Evolutionary conservation across 1,140 invertebrate genomes (phyloP), one percentile per base, ranked within the genome.

Genomic region (Leptonema lineaticorne): DNA sequence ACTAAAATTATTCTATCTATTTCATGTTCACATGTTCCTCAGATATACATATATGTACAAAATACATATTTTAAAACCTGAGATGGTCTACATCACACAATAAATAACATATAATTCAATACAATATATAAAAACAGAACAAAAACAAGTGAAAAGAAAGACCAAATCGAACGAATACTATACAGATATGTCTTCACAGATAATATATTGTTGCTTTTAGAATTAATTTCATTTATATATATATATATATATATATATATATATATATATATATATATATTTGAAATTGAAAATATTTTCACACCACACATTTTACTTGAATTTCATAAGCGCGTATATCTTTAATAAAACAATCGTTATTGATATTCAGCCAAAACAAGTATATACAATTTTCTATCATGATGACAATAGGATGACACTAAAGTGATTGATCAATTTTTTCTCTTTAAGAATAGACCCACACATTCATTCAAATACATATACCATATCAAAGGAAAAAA

Each of bases 131-230:
- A 33, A 33, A 22, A 56, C 26, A 22, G 4, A 57, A 28, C 14
- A n/a, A 29, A 60, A 30, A 14, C 22, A 66, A 50, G 48, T 62
- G 59, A 73, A 68, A 63, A 56, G 53, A 68, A 63, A 68, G 62
- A n/a, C n/a, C n/a, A n/a, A n/a, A n/a, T n/a, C n/a, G n/a, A n/a
- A n/a, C n/a, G n/a, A 66, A 63, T 16, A 29, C 59, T 68, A n/a
- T n/a, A 68, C 59, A 37, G 67, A 68, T 68, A 68, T 68, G 67
- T 68, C 37, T 62, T 53, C 24, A 37, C n/a, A 68, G 58, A 63
- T 62, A 62, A 63, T 63, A 63, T 68, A 45, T 53, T 29, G 22
- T 45, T 57, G 5, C 22, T 24, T 50, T 57, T 57, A 57, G 26
- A 66, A 57, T 57, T 16, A 46, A 58, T 29, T 27, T 22, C 48